A percentile compares a stretch with the other conserved stretches of the same genome.
phyloP scores from a whole-genome alignment of 2,113 vertebrate genomes.

The Macquaria ambigua region DNA sequence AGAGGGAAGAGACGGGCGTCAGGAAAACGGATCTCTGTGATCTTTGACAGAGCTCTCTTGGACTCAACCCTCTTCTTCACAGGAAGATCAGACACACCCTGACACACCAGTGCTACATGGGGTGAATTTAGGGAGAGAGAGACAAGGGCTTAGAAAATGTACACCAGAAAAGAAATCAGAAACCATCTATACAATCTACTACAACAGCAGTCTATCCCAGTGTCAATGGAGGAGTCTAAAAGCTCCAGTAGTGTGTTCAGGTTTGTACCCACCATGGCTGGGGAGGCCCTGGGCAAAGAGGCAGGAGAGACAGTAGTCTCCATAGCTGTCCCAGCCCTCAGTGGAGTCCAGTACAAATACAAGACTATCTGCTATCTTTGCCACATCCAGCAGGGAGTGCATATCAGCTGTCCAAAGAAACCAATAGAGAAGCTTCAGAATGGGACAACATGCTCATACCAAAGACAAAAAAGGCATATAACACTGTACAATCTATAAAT shows the following conservation, averaged over 20 bases:
- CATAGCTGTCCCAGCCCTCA: constrained; percentile 93
- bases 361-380: constrained; percentile 94
- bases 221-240: background rate
- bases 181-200: background rate
- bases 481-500: background rate
- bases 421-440: constrained; percentile 8
- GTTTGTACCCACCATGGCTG: constrained; percentile 87
- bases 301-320: constrained; percentile 94
- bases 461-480: background rate
- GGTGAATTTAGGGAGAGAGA: constrained; percentile 10
- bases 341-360: constrained; percentile 90
- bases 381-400: constrained; percentile 91
- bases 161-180: fast-evolving
- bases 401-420: constrained; percentile 87
- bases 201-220: background rate
- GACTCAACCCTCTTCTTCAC: constrained; percentile 91
- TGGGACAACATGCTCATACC: background rate
- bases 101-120: constrained; percentile 88
- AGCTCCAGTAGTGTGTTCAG: background rate
- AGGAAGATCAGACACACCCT: constrained; percentile 86
- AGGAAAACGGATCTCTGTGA: constrained; percentile 90
- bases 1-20: constrained; percentile 89
- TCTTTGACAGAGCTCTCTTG: constrained; percentile 87
- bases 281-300: constrained; percentile 96
- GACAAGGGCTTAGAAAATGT: background rate